Evolutionary conservation across 1,140 invertebrate species (phyloP), one percentile per base, ranked within the genome.

Genomic region (Eurosta solidaginis): DNA sequence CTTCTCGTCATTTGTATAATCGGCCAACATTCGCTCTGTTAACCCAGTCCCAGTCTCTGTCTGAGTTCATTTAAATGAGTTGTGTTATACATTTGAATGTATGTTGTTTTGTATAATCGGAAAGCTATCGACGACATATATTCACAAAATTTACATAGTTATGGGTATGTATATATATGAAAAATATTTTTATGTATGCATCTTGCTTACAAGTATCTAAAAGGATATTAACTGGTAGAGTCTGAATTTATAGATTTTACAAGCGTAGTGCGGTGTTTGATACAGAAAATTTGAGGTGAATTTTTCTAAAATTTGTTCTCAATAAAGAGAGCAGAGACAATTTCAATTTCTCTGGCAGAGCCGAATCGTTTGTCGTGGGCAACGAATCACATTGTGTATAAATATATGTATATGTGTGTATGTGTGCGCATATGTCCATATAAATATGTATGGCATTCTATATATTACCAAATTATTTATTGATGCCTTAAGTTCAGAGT

Each of bases 161-260:
- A 68, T 40, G n/a, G 20, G 40, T 20, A 40, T 63, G 3, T 3
- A 68, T 9, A 68, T 1, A 36, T 40, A 63, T 22, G n/a, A 36
- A 29, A 27, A 0, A 29, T 33, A 9, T 6, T 4, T 20, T 6
- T 33, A 29, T 59, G 29, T 29, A 33, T 68, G n/a, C 40, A 5
- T 68, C 9, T 36, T 20, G 17, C 2, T 5, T 36, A 17, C 12
- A 17, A 59, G 59, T 40, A 40, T 14, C 33, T 59, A 33, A 42
- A 68, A 68, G 59, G 59, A 68, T 68, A 68, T 68, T 33, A 68
- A 68, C 59, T 68, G 59, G 59, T 68, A 68, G 33, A 68, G 59
- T 29, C 17, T n/a, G 5, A 10, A 17, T n/a, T 36, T 20, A 33
- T 20, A 10, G 29, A n/a, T 9, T 14, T 12, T 29, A 17, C 3